Evolutionary conservation across 2,113 vertebrate species (phyloP).

Genomic region (Periophthalmus modestus): DNA sequence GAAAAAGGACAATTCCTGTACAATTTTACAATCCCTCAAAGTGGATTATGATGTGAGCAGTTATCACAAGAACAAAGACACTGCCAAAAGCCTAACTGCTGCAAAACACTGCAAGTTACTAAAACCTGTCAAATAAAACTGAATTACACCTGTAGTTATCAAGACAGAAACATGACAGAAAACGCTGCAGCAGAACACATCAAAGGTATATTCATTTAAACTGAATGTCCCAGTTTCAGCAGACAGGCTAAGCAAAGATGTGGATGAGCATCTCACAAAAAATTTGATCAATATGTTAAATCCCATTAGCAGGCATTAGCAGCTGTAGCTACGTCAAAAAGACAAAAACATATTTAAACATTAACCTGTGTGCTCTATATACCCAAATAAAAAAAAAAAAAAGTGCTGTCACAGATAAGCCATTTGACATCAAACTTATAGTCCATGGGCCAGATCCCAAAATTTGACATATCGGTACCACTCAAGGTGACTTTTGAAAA

Average conservation of each 20-base stretch:
- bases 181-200: constrained; percentile 28
- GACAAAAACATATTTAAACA: not conserved
- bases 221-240: not conserved
- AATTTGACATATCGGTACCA: too few species aligned
- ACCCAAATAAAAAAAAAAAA: too few species aligned
- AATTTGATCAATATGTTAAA: not conserved
- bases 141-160: constrained; percentile 33
- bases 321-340: not conserved
- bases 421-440: not conserved
- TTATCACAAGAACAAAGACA: constrained; percentile 14
- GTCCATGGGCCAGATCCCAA: too few species aligned
- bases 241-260: not conserved
- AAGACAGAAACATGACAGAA: constrained; percentile 57
- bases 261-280: not conserved
- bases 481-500: too few species aligned
- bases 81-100: constrained; percentile 23
- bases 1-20: constrained; percentile 38
- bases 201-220: not conserved
- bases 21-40: constrained; percentile 35
- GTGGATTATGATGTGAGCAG: constrained; percentile 14
- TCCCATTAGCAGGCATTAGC: not conserved
- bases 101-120: constrained; percentile 18
- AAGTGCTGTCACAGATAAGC: not conserved
- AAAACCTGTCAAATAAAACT: constrained; percentile 23
- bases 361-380: too few species aligned